Evolutionary conservation across 2,888 invertebrate genomes (phyloP).

Genomic region (Drosophila basisetae): DNA sequence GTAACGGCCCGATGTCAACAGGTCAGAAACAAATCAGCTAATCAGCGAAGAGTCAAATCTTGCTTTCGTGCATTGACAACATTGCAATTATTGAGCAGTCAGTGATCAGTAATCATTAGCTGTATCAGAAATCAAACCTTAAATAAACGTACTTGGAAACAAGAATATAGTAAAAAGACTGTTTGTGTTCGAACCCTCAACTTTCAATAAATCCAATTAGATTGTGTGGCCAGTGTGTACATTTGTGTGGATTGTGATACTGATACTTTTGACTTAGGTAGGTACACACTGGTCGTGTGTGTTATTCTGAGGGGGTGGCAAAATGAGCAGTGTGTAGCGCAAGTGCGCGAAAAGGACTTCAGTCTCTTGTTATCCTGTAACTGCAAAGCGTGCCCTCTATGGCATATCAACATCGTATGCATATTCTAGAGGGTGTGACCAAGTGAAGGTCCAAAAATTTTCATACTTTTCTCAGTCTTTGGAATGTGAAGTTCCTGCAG

Average conservation of each 20-base stretch:
- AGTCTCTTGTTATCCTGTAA: conserved; percentile 67
- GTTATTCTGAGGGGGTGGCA: conserved; percentile 42
- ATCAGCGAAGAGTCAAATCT: conserved; percentile 9
- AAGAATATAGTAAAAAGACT: not conserved
- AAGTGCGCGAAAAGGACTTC: conserved; percentile 47
- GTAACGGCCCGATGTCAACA: conserved; percentile 18
- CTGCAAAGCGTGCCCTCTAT: conserved; percentile 36
- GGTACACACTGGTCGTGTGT: conserved; percentile 42
- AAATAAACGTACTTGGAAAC: not conserved
- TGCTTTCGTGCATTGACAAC: conserved; percentile 5
- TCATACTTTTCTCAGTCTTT: conserved; percentile 84
- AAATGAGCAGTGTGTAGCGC: conserved; percentile 44
- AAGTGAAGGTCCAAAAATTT: conserved; percentile 84
- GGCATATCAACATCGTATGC: conserved; percentile 71
- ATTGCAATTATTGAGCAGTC: conserved; percentile 3
- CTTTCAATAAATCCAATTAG: not conserved
- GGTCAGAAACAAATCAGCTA: conserved; percentile 19
- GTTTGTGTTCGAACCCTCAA: not conserved
- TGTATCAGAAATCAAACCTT: not conserved
- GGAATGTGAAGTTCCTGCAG: conserved; percentile 82
- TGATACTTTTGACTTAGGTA: not conserved
- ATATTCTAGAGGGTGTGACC: conserved; percentile 85
- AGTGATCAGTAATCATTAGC: not conserved
- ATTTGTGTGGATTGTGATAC: not conserved
- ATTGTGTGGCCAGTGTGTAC: conserved; percentile 4